These are phyloP conservation scores for Motacilla tschutschensis DNA, from an alignment of 2,113 vertebrate genomes.

Conservation along the genomic window DNA sequence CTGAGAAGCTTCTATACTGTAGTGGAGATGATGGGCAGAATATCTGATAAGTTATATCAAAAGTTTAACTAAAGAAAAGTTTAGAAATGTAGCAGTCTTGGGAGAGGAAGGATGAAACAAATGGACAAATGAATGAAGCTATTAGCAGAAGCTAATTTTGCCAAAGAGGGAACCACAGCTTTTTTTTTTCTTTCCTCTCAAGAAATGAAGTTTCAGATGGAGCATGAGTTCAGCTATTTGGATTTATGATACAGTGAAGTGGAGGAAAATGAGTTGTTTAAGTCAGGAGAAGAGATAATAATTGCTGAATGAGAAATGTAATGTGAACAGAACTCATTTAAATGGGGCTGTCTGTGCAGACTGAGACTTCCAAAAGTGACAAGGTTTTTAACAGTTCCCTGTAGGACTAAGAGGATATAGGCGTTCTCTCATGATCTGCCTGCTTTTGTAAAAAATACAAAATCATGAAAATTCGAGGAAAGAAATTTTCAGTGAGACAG, in stretches of 20 bases:
- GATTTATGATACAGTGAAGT: slow-evolving; percentile 9
- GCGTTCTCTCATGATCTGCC: background rate
- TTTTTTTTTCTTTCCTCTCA: background rate
- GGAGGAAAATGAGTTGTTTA: background rate
- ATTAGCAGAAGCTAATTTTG: slow-evolving; percentile 44
- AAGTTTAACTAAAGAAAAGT: slow-evolving; percentile 1
- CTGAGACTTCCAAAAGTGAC: background rate
- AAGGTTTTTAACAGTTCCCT: background rate
- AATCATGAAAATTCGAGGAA: background rate
- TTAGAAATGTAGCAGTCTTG: background rate
- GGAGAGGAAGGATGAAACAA: background rate
- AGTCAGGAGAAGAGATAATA: background rate
- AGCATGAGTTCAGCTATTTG: slow-evolving; percentile 3
- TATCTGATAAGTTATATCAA: background rate
- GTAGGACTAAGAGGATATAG: background rate
- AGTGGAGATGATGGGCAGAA: background rate
- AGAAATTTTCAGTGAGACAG: background rate
- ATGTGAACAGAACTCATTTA: background rate
- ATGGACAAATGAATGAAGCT: slow-evolving; percentile 11
- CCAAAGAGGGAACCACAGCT: background rate
- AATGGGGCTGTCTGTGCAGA: background rate
- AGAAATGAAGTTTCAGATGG: slow-evolving; percentile 12
- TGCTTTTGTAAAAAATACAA: background rate
- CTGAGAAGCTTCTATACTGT: background rate
- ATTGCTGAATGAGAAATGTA: slow-evolving; percentile 26